phyloP scores from a whole-genome alignment of 2,797 vertebrate species.

The Furcifer pardalis region DNA sequence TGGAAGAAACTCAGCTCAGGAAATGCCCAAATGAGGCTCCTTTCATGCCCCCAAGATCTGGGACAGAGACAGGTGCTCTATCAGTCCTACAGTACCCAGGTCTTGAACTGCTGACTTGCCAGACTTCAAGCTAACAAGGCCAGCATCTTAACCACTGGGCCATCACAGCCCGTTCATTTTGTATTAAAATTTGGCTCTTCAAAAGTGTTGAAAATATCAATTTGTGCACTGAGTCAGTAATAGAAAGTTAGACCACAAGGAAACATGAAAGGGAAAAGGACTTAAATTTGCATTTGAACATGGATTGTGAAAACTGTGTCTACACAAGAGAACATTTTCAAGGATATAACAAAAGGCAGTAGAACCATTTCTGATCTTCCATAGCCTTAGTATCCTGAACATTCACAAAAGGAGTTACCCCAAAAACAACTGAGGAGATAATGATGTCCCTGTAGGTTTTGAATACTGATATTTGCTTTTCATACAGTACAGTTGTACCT shows the following conservation, averaged over 20 bases:
- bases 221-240: conserved; percentile 8
- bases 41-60: no score
- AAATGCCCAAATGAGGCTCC: no score
- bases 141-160: no score
- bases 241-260: not conserved
- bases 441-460: not conserved
- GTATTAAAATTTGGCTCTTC: conserved; percentile 13
- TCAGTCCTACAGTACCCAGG: no score
- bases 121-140: no score
- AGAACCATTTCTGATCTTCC: not conserved
- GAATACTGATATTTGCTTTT: not conserved
- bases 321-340: not conserved
- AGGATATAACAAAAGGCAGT: not conserved
- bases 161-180: no score
- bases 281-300: not conserved
- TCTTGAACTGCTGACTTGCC: no score
- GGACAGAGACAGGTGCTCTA: no score
- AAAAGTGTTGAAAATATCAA: not conserved
- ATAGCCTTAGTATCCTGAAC: not conserved
- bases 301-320: not conserved
- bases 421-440: not conserved
- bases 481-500: no score
- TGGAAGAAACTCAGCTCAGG: no score
- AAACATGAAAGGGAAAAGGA: not conserved
- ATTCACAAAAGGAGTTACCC: not conserved